Conservation (phyloP, 2,888 invertebrate species). For the Linyphia triangularis region DNA sequence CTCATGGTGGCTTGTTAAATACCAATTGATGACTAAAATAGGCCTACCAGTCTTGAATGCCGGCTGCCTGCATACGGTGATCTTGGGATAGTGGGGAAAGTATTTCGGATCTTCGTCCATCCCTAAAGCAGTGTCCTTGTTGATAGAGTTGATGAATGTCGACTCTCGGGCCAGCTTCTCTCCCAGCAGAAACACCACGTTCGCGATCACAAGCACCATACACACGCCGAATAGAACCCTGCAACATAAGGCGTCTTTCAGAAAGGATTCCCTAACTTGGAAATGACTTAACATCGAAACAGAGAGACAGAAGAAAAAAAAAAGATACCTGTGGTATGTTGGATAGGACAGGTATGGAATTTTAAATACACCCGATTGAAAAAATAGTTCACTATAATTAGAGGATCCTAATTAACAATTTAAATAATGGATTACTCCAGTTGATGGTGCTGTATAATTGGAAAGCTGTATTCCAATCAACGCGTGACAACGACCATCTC, state of each 20-base stretch:
- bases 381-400: neutral
- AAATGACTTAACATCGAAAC: no score
- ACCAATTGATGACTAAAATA: no score
- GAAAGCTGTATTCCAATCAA: no score
- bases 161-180: conserved; percentile 15
- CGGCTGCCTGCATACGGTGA: conserved; percentile 23
- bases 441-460: no score
- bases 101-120: conserved; percentile 15
- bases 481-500: no score
- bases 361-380: no score
- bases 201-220: neutral
- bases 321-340: no score
- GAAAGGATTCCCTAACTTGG: no score
- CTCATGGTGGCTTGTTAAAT: no score
- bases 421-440: neutral
- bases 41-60: conserved; percentile 5
- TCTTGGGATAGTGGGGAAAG: conserved; percentile 5
- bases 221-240: conserved; percentile 17
- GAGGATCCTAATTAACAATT: neutral
- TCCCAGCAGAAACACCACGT: neutral
- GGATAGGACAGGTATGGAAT: no score
- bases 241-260: neutral
- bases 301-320: no score
- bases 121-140: neutral
- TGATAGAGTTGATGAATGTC: conserved; percentile 24